Base-by-base conservation (phyloP, 2,888 invertebrate genomes). In the Drosophila suboccidentalis region DNA sequence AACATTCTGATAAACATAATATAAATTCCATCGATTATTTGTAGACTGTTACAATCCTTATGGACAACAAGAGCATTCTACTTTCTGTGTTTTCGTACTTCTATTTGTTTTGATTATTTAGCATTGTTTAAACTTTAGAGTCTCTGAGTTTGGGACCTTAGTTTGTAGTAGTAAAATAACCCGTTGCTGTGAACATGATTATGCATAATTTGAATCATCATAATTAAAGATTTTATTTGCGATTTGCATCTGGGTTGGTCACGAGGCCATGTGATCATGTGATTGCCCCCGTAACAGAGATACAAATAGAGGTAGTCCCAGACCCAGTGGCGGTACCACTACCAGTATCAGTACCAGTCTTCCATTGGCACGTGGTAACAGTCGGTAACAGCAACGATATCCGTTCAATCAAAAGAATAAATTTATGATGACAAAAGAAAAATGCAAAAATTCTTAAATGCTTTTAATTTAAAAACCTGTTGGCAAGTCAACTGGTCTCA, bases 391-490 rank as follows among this genome's bases (percentile, higher is more conserved):
- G 53, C 15, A 22, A 17, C 32, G 41, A 22, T 10, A 26, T 13
- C 22, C 39, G 34, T 39, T 8, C 11, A 11, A 41, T 22, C 39
- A 15, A 36, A 51, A 46, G 32, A 44, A 38, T 32, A 19, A n/a
- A 65, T 64, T 51, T 71, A 50, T 19, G 19, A 32, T 54, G 38
- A 46, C 41, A 57, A 63, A 58, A 62, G 34, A 4, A 53, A 43
- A 58, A 43, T 58, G 60, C 41, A 68, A 57, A 58, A 65, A 36
- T 29, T 59, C 19, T 70, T 65, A 69, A 60, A 60, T 75, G 51
- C 32, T 46, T 47, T 70, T 44, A 51, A 76, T 62, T 66, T 66
- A 63, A 54, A 78, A 78, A 78, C 78, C 78, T 66, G 78, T 78
- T 54, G 46, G 61, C 63, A 55, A 47, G 47, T 68, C 58, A 64